Percentiles rank a stretch among this genome's conserved stretches.
Evolutionary conservation across 2,797 vertebrate species (phyloP).

Genomic region (Oryzias dopingdopingensis): DNA sequence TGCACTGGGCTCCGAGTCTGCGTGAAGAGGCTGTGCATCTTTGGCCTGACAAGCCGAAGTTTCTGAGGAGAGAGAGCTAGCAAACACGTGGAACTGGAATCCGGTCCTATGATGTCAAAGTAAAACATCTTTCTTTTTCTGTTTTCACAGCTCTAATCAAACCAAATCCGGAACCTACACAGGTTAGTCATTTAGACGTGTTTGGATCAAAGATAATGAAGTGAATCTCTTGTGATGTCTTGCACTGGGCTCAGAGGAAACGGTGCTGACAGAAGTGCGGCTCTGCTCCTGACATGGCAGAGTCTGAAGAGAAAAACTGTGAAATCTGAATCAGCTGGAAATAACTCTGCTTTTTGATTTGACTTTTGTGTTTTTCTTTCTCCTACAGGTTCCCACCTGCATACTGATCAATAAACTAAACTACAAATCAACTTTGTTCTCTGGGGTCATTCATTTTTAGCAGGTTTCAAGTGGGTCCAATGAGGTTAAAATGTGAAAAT

Average conservation of each 20-base stretch:
- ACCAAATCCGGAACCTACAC: background rate
- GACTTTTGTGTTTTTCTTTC: background rate
- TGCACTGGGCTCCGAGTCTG: constrained; percentile 75
- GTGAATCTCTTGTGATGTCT: constrained; percentile 43
- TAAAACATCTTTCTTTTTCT: background rate
- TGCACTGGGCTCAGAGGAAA: constrained; percentile 70
- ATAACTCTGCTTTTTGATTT: background rate
- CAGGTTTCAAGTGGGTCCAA: no score
- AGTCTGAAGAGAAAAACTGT: constrained; percentile 48
- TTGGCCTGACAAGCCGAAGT: constrained; percentile 74
- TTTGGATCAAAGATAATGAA: no score
- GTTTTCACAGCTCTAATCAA: background rate
- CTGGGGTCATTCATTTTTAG: no score
- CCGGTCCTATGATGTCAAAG: no score
- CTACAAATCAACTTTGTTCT: no score
- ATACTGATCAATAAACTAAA: background rate
- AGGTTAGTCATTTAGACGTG: constrained; percentile 24
- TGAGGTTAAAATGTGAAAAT: no score
- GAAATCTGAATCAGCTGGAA: rapidly evolving
- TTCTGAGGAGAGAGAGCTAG: constrained; percentile 62
- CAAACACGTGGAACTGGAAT: background rate
- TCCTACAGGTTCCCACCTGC: constrained; percentile 22
- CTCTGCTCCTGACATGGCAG: constrained; percentile 63
- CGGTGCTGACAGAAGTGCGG: constrained; percentile 53
- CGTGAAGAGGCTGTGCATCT: constrained; percentile 64